Percentiles rank a stretch among this genome's conserved stretches.
Evolutionary conservation across 2,797 vertebrate genomes (phyloP).

Genomic region (Eulemur coronatus): DNA sequence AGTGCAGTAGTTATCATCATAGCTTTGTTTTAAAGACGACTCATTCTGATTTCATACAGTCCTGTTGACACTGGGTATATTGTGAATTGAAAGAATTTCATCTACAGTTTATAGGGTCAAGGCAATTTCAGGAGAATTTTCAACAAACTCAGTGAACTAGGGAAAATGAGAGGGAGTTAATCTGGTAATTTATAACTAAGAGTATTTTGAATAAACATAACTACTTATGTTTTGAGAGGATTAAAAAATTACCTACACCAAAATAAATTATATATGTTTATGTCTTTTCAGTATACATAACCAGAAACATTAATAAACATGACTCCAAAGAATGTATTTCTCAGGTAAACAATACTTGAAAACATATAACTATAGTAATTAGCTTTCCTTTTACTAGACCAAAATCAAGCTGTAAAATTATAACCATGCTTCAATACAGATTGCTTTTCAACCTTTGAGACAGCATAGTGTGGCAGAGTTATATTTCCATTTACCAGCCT

Average conservation of each 20-base stretch:
- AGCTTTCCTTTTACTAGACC: background rate
- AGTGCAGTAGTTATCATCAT: conserved; percentile 51
- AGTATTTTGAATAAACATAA: background rate
- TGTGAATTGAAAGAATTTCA: background rate
- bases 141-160: background rate
- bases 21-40: conserved; percentile 29
- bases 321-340: background rate
- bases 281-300: background rate
- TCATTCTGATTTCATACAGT: conserved; percentile 40
- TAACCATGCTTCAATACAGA: background rate
- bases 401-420: background rate
- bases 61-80: background rate
- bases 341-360: background rate
- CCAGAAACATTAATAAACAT: background rate
- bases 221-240: background rate
- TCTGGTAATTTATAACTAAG: background rate
- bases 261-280: background rate
- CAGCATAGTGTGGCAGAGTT: rapidly evolving
- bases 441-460: background rate
- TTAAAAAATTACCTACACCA: background rate
- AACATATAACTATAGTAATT: background rate
- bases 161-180: background rate
- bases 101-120: background rate
- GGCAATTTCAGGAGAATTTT: background rate
- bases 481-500: background rate